Evolutionary conservation across 2,113 vertebrate genomes (phyloP).

Genomic region (Tor tambroides): DNA sequence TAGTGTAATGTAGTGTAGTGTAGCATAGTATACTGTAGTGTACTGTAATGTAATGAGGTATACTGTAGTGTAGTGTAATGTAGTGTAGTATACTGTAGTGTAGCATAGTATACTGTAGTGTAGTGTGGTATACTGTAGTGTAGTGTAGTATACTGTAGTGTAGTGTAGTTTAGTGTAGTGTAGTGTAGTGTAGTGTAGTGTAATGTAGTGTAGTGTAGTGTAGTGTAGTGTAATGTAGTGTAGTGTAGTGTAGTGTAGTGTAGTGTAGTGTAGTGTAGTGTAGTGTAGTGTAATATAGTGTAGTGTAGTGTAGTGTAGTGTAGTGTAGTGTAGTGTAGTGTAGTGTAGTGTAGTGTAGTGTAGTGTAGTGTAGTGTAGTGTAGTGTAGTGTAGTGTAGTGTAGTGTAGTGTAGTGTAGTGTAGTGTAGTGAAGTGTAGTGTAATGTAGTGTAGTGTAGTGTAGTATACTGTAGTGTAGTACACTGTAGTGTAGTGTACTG

Average conservation of each 20-base stretch:
- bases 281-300: neutral
- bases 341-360: rapidly evolving
- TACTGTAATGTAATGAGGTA: neutral
- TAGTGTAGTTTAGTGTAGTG: neutral
- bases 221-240: neutral
- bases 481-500: too few relatives aligned
- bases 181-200: neutral
- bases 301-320: neutral
- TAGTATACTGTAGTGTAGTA: neutral
- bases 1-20: too few relatives aligned
- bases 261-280: neutral
- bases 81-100: neutral
- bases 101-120: neutral
- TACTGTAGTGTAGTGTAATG: neutral
- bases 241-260: neutral
- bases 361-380: neutral
- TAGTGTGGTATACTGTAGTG: neutral
- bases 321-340: neutral
- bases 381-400: neutral
- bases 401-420: neutral
- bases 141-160: neutral
- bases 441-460: neutral
- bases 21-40: neutral
- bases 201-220: neutral
- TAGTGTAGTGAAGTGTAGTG: neutral